These are phyloP conservation scores for Heliothis virescens DNA, from an alignment of 1,140 invertebrate genomes.

Conservation along the genomic window DNA sequence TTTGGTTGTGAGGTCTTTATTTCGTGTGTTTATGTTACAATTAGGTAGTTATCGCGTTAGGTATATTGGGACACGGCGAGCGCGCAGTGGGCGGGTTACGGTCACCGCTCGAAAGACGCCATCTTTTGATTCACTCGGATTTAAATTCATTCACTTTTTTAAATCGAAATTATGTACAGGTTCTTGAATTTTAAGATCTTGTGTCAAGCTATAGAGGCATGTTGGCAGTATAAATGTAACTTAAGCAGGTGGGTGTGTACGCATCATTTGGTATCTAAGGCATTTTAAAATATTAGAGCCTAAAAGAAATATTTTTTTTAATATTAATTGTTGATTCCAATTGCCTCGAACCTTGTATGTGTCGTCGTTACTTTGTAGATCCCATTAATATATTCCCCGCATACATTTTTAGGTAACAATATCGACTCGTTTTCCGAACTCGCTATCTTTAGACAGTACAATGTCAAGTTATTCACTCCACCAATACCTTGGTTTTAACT, in stretches of 20 bases:
- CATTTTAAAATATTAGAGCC: no score
- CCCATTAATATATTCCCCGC: not conserved
- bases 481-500: slow-evolving; percentile 52
- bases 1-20: slow-evolving; percentile 46
- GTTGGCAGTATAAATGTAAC: not conserved
- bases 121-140: slow-evolving; percentile 45
- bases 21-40: slow-evolving; percentile 47
- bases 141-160: slow-evolving; percentile 47
- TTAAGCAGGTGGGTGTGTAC: no score
- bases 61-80: slow-evolving; percentile 22
- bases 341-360: no score
- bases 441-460: slow-evolving; percentile 16
- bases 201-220: no score
- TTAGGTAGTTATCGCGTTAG: slow-evolving; percentile 48
- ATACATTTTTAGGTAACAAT: not conserved
- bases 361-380: no score
- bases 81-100: slow-evolving; percentile 45
- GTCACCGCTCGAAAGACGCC: slow-evolving; percentile 42
- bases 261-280: no score
- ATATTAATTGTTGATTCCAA: no score
- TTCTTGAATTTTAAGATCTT: not conserved
- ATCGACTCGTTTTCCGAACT: not conserved
- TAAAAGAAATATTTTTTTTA: no score
- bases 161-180: slow-evolving; percentile 28
- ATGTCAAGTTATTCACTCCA: slow-evolving; percentile 51